Evolutionary conservation across 1,140 invertebrate genomes (phyloP), one percentile per base, ranked within the genome.

Genomic region (Drusus annulatus): DNA sequence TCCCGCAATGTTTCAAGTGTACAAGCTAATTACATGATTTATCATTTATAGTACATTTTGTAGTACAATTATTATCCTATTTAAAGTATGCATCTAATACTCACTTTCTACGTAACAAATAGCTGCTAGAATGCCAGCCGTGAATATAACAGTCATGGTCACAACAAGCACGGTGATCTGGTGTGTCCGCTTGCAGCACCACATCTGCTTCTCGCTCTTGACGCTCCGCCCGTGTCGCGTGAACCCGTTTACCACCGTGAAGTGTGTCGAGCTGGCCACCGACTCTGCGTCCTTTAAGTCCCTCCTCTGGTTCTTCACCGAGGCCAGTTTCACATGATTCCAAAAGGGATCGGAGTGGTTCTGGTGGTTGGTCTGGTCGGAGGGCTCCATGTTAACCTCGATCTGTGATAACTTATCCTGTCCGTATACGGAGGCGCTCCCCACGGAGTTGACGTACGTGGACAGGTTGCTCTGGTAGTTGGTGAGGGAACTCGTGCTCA

Each of bases 251-350:
- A 96, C 92, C 54, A 96, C 94, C 5, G 95, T 96, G 86, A 96
- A 96, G 87, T 96, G 94, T 76, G 94, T 96, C 77, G 94, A 96
- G 86, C 94, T 95, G 31, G 94, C 94, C 77, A 95, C 90, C n/a
- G 94, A 96, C 21, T 91, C 90, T 84, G 95, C 94, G 69, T 91
- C 85, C 45, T 71, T 54, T 6, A 51, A 54, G 54, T 89, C 87
- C 60, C 79, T 84, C 86, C 90, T 86, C 83, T 89, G 89, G 83
- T 86, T 87, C 56, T 85, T 82, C n/a, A 85, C 84, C 3, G 87
- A 87, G 0, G 87, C 87, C 21, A 89, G 83, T 80, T 89, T 90
- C 5, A 90, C 89, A 21, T 88, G 88, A 8, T 83, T 87, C 89
- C 89, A 90, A 73, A 87, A 87, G 8, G 85, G 84, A 79, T 90